These are phyloP conservation scores for Cyclura pinguis DNA, from an alignment of 2,797 vertebrate genomes.

Conservation along the genomic window DNA sequence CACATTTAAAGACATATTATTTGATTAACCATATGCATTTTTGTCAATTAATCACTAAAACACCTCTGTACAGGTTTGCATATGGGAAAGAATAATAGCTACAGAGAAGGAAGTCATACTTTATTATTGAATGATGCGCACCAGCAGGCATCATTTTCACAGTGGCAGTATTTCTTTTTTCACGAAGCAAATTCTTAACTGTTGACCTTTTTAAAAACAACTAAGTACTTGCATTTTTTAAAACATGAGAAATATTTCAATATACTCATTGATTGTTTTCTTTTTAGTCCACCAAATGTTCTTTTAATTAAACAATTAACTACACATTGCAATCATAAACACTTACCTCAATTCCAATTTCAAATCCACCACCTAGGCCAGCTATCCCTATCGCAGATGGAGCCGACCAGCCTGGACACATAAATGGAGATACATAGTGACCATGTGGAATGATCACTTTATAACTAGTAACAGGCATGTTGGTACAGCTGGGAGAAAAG, in stretches of 20 bases:
- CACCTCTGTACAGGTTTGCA: no score
- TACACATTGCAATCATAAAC: not conserved
- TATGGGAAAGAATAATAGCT: not conserved
- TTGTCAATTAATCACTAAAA: not conserved
- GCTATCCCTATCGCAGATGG: slow-evolving; percentile 97
- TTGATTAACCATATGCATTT: not conserved
- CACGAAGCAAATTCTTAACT: not conserved
- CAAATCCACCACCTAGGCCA: slow-evolving; percentile 96
- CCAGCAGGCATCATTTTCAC: not conserved
- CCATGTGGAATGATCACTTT: not conserved
- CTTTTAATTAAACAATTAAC: not conserved
- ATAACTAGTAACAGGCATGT: not conserved
- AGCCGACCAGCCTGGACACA: slow-evolving; percentile 91
- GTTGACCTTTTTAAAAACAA: no score
- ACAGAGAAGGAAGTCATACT: not conserved
- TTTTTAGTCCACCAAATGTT: not conserved
- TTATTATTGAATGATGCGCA: not conserved
- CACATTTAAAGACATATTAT: not conserved
- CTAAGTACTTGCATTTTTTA: not conserved
- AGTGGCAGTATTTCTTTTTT: not conserved
- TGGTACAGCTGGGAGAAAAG: not conserved
- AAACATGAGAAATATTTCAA: slow-evolving; percentile 11
- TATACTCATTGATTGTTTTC: not conserved
- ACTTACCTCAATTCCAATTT: slow-evolving; percentile 94
- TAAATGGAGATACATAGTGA: slow-evolving; percentile 47